These are phyloP conservation scores for Akabosia matsudoensis DNA, from an alignment of 1,140 invertebrate genomes.

Conservation along the genomic window DNA sequence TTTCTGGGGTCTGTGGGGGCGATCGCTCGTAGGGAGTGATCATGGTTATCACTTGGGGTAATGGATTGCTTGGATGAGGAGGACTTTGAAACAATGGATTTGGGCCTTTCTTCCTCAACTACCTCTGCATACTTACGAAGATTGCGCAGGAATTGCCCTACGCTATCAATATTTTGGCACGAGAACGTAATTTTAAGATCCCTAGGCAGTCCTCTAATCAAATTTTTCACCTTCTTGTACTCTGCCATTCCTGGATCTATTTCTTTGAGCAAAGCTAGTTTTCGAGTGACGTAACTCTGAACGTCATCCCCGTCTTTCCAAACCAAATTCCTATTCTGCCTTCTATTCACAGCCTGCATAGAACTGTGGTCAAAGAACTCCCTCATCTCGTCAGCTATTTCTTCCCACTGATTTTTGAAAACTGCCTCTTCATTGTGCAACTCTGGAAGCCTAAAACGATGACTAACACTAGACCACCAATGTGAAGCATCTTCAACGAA, in stretches of 20 bases:
- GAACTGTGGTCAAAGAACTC: background rate
- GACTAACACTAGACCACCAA: background rate
- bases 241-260: background rate
- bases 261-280: background rate
- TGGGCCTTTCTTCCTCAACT: background rate
- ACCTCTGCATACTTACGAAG: background rate
- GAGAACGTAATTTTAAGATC: background rate
- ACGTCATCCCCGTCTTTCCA: background rate
- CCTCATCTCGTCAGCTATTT: background rate
- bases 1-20: no score
- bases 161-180: background rate
- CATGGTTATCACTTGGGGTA: background rate
- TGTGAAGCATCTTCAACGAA: background rate
- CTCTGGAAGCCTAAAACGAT: background rate
- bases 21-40: no score
- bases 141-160: background rate
- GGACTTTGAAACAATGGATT: background rate
- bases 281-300: background rate
- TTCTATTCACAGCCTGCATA: background rate
- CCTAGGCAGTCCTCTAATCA: background rate
- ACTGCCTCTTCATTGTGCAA: background rate
- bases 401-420: background rate
- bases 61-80: background rate
- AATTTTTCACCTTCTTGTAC: background rate
- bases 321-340: background rate